Base-by-base conservation (phyloP, 2,797 vertebrate species). In the Cynopterus sphinx region DNA sequence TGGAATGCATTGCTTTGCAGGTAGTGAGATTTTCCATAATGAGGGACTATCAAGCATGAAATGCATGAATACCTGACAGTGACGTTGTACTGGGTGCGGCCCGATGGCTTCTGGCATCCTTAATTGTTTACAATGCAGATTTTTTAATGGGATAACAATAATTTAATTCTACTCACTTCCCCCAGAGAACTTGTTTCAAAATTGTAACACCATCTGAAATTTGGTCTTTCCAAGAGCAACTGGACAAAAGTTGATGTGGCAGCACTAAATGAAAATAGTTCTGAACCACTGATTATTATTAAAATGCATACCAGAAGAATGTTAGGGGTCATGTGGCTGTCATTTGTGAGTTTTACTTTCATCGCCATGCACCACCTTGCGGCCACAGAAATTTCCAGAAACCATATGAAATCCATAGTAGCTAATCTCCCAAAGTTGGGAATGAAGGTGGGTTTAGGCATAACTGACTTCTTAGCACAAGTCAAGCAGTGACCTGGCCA, bases 271-370 rank as follows among this genome's bases (percentile, higher is more conserved):
- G n/a, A 78, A 91, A 75, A 51, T 70, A 68, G 17, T 71, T 92
- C 22, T 7, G 91, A 84, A 51, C n/a, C 83, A 19, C 70, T 71
- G 75, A 71, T 67, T 74, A 71, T 70, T 90, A 2, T 46, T 77
- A 93, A 91, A 91, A 94, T 71, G 33, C 65, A 41, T 53, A 43
- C 57, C 65, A 84, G 92, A 51, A 75, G 71, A 70, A 55, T 9
- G 16, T 11, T 11, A 43, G 5, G 6, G 16, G 70, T 51, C 85
- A 75, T 28, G 49, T 49, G 59, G 73, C 65, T 78, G 81, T 94
- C 88, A 67, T 63, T 81, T 46, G 19, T 67, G 81, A 77, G 39
- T 82, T 94, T 95, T 70, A 33, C 57, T 84, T 93, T 94, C 88
- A 87, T 79, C 61, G 78, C 51, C 33, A 15, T 0, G 81, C 12